Evolutionary conservation across 2,113 vertebrate genomes (phyloP).

Genomic region (Macrotis lagotis): DNA sequence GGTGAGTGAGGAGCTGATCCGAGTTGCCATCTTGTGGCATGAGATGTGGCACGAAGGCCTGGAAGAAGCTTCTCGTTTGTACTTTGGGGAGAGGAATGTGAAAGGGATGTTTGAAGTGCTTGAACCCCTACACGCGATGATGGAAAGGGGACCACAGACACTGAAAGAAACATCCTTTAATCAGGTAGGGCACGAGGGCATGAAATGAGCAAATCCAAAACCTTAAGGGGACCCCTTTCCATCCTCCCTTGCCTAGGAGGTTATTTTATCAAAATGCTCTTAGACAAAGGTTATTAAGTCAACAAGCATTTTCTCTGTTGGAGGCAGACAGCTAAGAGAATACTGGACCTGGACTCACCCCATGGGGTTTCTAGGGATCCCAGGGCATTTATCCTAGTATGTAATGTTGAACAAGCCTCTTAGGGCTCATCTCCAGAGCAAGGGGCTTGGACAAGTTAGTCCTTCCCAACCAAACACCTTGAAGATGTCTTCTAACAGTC

Average conservation of each 20-base stretch:
- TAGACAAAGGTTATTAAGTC: not conserved
- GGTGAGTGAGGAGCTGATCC: slow-evolving; percentile 99
- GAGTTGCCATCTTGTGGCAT: slow-evolving; percentile 98
- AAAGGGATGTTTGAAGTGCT: slow-evolving; percentile 99
- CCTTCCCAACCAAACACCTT: too few relatives aligned
- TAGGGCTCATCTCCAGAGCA: not conserved
- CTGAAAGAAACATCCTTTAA: slow-evolving; percentile 99
- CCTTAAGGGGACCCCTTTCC: not conserved
- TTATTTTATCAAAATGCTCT: not conserved
- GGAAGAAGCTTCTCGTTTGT: slow-evolving; percentile 96
- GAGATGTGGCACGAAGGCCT: slow-evolving; percentile 99
- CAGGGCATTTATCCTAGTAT: not conserved
- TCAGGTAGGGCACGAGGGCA: slow-evolving; percentile 85
- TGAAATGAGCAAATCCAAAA: accelerated
- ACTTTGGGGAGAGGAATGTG: slow-evolving; percentile 98
- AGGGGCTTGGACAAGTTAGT: not conserved
- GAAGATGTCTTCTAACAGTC: not conserved
- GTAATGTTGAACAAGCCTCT: too few relatives aligned
- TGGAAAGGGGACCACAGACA: slow-evolving; percentile 98
- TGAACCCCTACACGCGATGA: slow-evolving; percentile 98
- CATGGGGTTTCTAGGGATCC: not conserved
- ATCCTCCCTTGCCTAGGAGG: not conserved
- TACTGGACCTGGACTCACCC: not conserved
- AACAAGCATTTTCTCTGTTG: not conserved
- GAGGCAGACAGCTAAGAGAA: not conserved